phyloP scores from a whole-genome alignment of 2,113 vertebrate species.

The Odontesthes bonariensis region DNA sequence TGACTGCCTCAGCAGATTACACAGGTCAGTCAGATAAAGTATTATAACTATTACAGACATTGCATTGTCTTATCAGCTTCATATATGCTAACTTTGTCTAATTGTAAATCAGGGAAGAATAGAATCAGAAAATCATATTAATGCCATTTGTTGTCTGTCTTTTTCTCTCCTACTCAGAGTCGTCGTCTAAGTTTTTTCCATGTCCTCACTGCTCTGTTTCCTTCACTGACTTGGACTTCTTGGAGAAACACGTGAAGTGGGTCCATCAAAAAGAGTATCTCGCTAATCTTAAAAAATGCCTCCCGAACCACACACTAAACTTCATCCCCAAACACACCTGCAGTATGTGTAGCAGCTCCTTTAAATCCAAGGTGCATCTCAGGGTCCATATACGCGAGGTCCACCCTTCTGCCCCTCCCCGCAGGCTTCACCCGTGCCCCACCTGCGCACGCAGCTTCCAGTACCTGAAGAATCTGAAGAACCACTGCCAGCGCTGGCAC shows the following conservation, averaged over 20 bases:
- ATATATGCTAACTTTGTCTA: not conserved
- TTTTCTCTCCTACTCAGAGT: conserved; percentile 46
- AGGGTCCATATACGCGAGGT: conserved; percentile 74
- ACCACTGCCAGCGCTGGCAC: conserved; percentile 85
- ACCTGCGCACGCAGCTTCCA: conserved; percentile 88
- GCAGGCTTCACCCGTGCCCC: conserved; percentile 82
- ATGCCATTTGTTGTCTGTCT: conserved; percentile 14
- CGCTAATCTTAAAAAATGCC: conserved; percentile 75
- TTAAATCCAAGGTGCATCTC: conserved; percentile 79
- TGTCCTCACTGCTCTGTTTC: conserved; percentile 83
- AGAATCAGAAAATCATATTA: not conserved
- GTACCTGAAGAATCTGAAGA: conserved; percentile 87
- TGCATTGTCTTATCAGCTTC: no score
- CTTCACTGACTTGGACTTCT: conserved; percentile 79
- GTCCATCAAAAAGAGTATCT: conserved; percentile 83
- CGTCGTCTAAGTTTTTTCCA: conserved; percentile 73
- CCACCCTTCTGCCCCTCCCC: conserved; percentile 77
- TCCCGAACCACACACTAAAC: conserved; percentile 60
- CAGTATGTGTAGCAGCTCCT: conserved; percentile 79
- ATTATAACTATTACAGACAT: no score
- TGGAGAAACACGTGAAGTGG: conserved; percentile 85
- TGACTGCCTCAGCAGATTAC: no score
- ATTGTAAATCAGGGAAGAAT: not conserved
- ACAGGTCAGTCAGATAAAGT: no score
- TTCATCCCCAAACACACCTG: conserved; percentile 77